Conservation (phyloP, 2,797 vertebrate genomes). For the Leontopithecus rosalia region DNA sequence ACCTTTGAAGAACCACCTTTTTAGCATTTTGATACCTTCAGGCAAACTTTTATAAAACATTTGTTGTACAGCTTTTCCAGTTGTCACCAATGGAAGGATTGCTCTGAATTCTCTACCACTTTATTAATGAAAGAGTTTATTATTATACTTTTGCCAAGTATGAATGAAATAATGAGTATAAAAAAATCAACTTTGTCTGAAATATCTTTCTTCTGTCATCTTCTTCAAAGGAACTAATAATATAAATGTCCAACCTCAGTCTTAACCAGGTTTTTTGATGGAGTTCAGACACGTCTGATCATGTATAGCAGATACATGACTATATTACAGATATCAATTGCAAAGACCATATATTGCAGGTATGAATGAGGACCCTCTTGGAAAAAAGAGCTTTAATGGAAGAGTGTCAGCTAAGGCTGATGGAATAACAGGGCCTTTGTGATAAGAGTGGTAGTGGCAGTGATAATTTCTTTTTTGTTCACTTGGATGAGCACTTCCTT, state of each 20-base stretch:
- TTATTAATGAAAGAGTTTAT: neutral
- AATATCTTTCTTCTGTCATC: neutral
- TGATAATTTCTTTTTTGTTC: neutral
- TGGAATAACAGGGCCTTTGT: neutral
- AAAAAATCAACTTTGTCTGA: neutral
- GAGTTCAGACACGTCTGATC: neutral
- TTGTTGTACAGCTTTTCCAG: neutral
- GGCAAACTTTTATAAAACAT: neutral
- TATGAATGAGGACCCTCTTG: neutral
- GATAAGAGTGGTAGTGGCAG: neutral
- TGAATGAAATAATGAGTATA: neutral
- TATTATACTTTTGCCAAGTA: neutral
- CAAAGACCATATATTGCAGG: neutral
- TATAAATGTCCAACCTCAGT: neutral
- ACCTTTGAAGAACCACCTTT: neutral
- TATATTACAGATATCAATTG: neutral
- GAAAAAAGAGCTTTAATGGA: neutral
- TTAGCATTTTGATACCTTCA: neutral
- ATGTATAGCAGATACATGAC: neutral
- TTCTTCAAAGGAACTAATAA: neutral
- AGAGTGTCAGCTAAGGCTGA: neutral
- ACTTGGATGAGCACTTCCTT: neutral
- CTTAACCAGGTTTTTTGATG: neutral
- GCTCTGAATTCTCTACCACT: neutral
- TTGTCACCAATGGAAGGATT: neutral